These are phyloP conservation scores for Penaeus monodon DNA, from an alignment of 2,888 invertebrate species.

Conservation along the genomic window DNA sequence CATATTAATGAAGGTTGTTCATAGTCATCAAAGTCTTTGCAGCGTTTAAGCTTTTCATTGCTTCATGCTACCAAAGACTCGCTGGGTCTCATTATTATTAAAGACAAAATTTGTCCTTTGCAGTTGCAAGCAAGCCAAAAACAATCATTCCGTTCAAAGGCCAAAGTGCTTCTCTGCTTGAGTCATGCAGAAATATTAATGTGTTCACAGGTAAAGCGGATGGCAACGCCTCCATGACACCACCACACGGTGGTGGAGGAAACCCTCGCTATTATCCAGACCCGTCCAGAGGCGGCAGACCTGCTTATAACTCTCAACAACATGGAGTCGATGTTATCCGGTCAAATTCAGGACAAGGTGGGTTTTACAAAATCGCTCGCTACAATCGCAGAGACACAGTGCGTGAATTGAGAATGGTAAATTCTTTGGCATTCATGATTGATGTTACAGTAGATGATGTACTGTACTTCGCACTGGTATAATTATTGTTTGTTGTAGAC, in stretches of 20 bases:
- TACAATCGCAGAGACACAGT: too few relatives aligned
- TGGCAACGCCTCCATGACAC: constrained; percentile 48
- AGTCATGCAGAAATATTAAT: constrained; percentile 31
- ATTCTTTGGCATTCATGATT: too few relatives aligned
- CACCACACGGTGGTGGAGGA: constrained; percentile 46
- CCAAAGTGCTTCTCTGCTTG: constrained; percentile 34
- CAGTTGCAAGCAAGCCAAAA: constrained; percentile 26
- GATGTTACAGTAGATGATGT: too few relatives aligned
- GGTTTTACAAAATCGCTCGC: constrained; percentile 8
- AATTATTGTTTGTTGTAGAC: too few relatives aligned
- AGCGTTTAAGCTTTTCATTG: too few relatives aligned
- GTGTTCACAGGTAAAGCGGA: constrained; percentile 54
- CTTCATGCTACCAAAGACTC: too few relatives aligned
- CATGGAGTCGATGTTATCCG: constrained; percentile 65
- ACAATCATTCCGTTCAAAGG: constrained; percentile 4
- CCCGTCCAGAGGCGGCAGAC: constrained; percentile 47
- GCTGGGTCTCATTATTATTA: background rate
- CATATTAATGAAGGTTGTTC: too few relatives aligned
- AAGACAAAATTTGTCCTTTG: constrained; percentile 13
- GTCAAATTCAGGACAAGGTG: constrained; percentile 65
- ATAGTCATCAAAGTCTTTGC: too few relatives aligned
- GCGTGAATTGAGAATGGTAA: too few relatives aligned
- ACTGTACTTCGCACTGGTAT: too few relatives aligned
- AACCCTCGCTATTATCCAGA: constrained; percentile 64
- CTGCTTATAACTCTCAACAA: constrained; percentile 62